phyloP scores from a whole-genome alignment of 2,797 vertebrate genomes.

The Numenius phaeopus region DNA sequence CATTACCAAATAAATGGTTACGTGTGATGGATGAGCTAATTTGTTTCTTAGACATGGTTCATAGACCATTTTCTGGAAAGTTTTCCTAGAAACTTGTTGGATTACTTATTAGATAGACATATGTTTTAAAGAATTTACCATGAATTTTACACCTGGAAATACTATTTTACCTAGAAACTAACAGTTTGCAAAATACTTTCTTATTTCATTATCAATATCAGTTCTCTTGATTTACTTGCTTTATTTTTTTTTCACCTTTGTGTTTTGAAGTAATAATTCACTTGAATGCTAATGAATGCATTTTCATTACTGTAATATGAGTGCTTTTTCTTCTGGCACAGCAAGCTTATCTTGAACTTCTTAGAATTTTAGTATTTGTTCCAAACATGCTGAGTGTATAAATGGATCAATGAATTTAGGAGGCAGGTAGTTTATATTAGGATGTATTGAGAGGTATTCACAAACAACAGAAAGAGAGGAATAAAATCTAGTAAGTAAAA shows the following conservation, averaged over 20 bases:
- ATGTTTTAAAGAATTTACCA: background rate
- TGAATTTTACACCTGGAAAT: constrained; percentile 31
- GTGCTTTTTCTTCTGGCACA: constrained; percentile 39
- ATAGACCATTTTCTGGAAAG: constrained; percentile 33
- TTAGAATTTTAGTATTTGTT: constrained; percentile 29
- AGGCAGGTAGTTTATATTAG: constrained; percentile 5
- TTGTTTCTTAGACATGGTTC: constrained; percentile 33
- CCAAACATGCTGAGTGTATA: constrained; percentile 2
- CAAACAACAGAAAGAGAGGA: background rate
- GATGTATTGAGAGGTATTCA: background rate
- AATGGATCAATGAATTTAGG: constrained; percentile 21
- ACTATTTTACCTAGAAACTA: background rate
- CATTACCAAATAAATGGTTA: constrained; percentile 11
- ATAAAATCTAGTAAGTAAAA: background rate
- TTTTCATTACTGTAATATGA: constrained; percentile 14
- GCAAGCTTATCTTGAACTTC: constrained; percentile 16
- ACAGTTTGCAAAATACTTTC: background rate
- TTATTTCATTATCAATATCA: background rate
- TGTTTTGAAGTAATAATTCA: constrained; percentile 37
- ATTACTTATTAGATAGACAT: background rate
- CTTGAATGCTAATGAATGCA: background rate
- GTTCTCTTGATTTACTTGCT: background rate
- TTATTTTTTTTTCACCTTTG: background rate
- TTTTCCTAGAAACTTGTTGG: constrained; percentile 33
- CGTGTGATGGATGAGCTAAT: background rate